Evolutionary conservation across 1,140 invertebrate genomes (phyloP).

Genomic region (Potamilus streckersoni): DNA sequence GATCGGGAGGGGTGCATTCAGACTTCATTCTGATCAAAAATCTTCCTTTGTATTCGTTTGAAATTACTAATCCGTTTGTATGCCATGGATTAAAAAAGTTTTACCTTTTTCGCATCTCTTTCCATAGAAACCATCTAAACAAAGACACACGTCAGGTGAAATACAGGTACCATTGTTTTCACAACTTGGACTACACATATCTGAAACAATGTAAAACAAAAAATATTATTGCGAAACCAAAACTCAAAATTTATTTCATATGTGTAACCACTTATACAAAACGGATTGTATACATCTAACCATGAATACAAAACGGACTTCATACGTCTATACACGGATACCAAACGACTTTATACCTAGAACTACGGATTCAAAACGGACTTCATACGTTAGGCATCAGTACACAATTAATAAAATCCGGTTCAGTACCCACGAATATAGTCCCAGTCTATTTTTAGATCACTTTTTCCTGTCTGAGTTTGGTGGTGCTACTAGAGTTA

Average conservation of each 20-base stretch:
- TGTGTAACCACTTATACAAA: too few relatives aligned
- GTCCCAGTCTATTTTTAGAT: too few relatives aligned
- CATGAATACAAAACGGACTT: too few relatives aligned
- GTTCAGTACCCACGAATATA: too few relatives aligned
- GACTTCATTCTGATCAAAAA: not conserved
- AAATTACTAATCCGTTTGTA: not conserved
- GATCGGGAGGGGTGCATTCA: not conserved
- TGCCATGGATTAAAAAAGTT: not conserved
- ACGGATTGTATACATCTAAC: too few relatives aligned
- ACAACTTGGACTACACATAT: constrained; percentile 57
- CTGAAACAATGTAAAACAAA: constrained; percentile 34
- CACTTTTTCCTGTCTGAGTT: too few relatives aligned
- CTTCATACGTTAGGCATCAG: too few relatives aligned
- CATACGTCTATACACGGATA: too few relatives aligned
- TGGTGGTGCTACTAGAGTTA: too few relatives aligned
- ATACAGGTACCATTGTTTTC: constrained; percentile 63
- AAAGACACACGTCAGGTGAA: constrained; percentile 55
- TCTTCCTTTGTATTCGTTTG: not conserved
- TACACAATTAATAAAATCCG: too few relatives aligned
- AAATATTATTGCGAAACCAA: not conserved
- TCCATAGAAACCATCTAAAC: constrained; percentile 55
- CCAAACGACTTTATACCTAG: too few relatives aligned
- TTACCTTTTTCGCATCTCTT: constrained; percentile 55
- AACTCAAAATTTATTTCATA: not conserved
- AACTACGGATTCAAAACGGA: not conserved